These are phyloP conservation scores for Hyperopisus bebe DNA, from an alignment of 2,113 vertebrate genomes.

Conservation along the genomic window DNA sequence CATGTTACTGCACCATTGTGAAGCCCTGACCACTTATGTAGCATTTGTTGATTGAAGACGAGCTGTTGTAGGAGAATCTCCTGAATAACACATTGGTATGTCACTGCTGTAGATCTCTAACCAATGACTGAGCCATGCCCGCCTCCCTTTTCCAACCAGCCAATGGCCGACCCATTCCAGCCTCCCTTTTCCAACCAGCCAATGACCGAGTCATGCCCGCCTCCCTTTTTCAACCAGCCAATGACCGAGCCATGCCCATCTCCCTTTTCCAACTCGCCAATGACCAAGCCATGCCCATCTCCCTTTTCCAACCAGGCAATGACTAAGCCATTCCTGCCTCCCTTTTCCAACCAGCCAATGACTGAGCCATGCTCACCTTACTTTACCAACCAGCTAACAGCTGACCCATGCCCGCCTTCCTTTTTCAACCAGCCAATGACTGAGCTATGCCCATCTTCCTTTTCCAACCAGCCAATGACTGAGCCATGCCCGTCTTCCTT, in stretches of 20 bases:
- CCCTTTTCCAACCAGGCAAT: not conserved
- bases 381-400: not conserved
- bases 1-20: not conserved
- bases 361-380: not conserved
- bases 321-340: not conserved
- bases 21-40: constrained; percentile 6
- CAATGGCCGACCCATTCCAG: not conserved
- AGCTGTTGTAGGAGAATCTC: not conserved
- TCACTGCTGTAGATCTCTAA: not conserved
- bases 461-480: not conserved
- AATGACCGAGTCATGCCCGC: not conserved
- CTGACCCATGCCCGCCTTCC: not conserved
- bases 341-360: not conserved
- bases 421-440: not conserved
- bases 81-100: not conserved
- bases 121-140: not conserved
- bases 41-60: not conserved
- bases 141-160: not conserved
- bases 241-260: not conserved
- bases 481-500: not conserved
- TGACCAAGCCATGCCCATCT: not conserved
- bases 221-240: not conserved
- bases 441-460: not conserved
- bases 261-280: not conserved
- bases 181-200: not conserved